These are phyloP conservation scores for Chelon auratus DNA, from an alignment of 2,797 vertebrate species.

Conservation along the genomic window DNA sequence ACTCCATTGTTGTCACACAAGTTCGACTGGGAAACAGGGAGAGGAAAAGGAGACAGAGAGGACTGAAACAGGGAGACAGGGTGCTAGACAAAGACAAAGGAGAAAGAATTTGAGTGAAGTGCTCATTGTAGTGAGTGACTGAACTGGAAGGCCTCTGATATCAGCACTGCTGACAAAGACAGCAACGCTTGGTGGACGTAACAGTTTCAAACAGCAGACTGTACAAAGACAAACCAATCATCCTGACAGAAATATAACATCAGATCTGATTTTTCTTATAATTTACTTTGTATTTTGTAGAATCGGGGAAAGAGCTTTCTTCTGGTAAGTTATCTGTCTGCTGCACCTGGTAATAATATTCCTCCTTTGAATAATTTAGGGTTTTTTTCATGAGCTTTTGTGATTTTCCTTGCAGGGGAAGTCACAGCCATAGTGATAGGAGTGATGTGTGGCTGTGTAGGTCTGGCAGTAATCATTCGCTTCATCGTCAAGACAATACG, in stretches of 20 bases:
- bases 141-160: constrained; percentile 69
- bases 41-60: constrained; percentile 51
- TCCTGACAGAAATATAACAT: not conserved
- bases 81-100: constrained; percentile 67
- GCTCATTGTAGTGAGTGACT: constrained; percentile 73
- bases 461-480: constrained; percentile 80
- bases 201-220: constrained; percentile 39
- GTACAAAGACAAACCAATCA: constrained; percentile 24
- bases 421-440: constrained; percentile 84
- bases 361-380: too few relatives aligned
- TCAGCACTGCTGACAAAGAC: constrained; percentile 52
- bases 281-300: constrained; percentile 59
- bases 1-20: constrained; percentile 74
- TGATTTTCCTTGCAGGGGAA: constrained; percentile 74
- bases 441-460: constrained; percentile 84
- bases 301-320: constrained; percentile 76
- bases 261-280: not conserved
- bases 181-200: constrained; percentile 8
- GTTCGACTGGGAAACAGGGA: constrained; percentile 49
- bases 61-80: constrained; percentile 59
- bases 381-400: not conserved
- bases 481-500: constrained; percentile 85
- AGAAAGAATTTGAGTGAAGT: constrained; percentile 75
- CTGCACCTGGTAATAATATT: not conserved
- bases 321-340: constrained; percentile 68